Base-by-base conservation (phyloP, 2,888 invertebrate genomes). In the Phrixothrix hirtus region DNA sequence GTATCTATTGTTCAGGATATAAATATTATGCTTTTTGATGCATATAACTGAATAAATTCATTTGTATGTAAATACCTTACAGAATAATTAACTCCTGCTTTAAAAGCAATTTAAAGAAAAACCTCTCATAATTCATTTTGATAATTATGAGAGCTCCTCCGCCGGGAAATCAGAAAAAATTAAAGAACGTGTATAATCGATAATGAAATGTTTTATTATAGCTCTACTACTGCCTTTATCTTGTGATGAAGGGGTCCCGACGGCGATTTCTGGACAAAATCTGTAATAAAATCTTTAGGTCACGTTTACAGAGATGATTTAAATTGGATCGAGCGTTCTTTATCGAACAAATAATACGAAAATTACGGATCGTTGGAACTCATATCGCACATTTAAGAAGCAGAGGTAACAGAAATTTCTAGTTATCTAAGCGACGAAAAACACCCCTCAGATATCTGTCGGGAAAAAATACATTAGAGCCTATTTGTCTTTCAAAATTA, bases 401-500 rank as follows among this genome's bases (percentile, higher is more conserved):
- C 16, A 37, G 26, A 15, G 37, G 21, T 12, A 31, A 9, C 31
- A 21, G 21, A 38, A 38, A 16, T 12, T 29, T 14, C 37, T 17
- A 21, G 30, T 38, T 16, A 34, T 35, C 14, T 39, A 13, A 26
- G 48, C 30, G 27, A 26, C 16, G 15, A 13, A 30, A 17, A 27
- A 36, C 15, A 29, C 32, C 14, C 38, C 36, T 15, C 14, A 17
- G 27, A 29, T 13, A 31, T 25, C 10, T 7, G 14, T 17, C 9
- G 16, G 21, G 44, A 17, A 13, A 32, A 31, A 30, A 36, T 15
- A 34, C 34, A 12, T 30, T 49, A 30, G n/a, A 32, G 38, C 29
- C 39, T 32, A 46, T 46, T 41, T 32, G 52, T 52, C 52, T 52
- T 52, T 25, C 13, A 50, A 58, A 60, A 58, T 58, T 60, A 60